Evolutionary conservation across 1,140 invertebrate genomes (phyloP), one percentile per base, ranked within the genome.

Genomic region (Heliconius hermathena): DNA sequence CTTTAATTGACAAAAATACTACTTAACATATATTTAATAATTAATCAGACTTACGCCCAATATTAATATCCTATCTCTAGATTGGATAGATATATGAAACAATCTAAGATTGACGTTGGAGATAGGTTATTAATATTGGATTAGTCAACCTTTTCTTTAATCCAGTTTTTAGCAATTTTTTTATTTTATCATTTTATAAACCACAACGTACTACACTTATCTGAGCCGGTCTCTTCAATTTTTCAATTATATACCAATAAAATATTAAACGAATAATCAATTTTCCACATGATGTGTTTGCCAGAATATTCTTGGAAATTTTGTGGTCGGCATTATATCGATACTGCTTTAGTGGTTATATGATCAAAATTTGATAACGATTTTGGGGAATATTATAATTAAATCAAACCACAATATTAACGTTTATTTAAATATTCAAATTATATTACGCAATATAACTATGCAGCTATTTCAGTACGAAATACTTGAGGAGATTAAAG

Each of bases 351-450:
- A 36, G 57, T 49, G 73, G 74, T 75, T 60, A 9, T 75, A 36
- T 46, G 74, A 74, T 74, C 54, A 57, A 76, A 76, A 20, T 76
- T 75, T 66, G 74, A 66, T 60, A 76, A 76, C 46, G 5, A 60
- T 70, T 70, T 76, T 76, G 38, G 36, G 54, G 36, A 70, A 38
- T 18, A 33, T 70, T 36, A n/a, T 72, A 41, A 72, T 72, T 72
- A 72, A 72, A 72, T 72, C 38, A 72, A 33, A 18, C 36, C n/a
- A 72, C 36, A 72, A 38, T 2, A 41, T 72, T 72, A 72, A 72
- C n/a, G 33, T 38, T 72, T 38, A 72, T 72, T 41, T 72, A 38
- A n/a, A 38, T 72, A 38, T n/a, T 72, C 8, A 72, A 72, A 72
- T 72, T 38, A 20, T 38, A 2, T 72, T 38, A 38, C n/a, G 18